Conservation (phyloP, 1,140 invertebrate species). For the Drosophila parvula region DNA sequence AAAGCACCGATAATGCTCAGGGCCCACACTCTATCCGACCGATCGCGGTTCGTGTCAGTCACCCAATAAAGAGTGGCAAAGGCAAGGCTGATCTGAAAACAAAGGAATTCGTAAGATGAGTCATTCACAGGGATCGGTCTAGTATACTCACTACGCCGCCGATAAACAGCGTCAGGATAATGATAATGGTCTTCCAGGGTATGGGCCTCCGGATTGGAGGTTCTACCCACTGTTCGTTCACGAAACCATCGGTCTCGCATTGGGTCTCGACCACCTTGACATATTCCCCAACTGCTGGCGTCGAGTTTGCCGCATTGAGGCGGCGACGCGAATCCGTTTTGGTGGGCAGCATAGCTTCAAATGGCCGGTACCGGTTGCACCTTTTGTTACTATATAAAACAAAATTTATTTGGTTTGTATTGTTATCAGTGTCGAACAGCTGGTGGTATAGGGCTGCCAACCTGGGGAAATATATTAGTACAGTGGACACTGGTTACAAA, state of each 20-base stretch:
- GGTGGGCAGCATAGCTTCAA: conserved; percentile 53
- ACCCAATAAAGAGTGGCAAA: conserved; percentile 55
- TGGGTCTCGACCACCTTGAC: conserved; percentile 33
- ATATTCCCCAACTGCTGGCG: conserved; percentile 10
- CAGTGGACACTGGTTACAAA: background rate
- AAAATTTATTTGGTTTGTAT: background rate
- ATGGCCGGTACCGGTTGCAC: conserved; percentile 8
- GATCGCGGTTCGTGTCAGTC: conserved; percentile 37
- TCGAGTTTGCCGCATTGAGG: conserved; percentile 35
- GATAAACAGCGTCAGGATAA: conserved; percentile 54
- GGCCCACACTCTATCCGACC: conserved; percentile 57
- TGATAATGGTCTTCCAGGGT: conserved; percentile 67
- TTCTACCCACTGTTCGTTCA: conserved; percentile 61
- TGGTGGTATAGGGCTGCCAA: conserved; percentile 24
- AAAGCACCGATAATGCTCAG: conserved; percentile 59
- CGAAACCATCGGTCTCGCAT: conserved; percentile 59
- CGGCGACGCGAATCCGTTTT: conserved; percentile 65
- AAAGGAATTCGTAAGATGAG: background rate
- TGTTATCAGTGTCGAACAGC: conserved; percentile 37
- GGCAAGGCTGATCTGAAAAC: conserved; percentile 48
- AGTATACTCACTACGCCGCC: conserved; percentile 54
- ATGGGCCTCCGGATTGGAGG: conserved; percentile 20
- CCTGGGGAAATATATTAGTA: background rate
- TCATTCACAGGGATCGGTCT: background rate
- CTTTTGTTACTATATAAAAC: background rate